Base-by-base conservation (phyloP, 1,140 invertebrate genomes). In the Rhysida immarginata region DNA sequence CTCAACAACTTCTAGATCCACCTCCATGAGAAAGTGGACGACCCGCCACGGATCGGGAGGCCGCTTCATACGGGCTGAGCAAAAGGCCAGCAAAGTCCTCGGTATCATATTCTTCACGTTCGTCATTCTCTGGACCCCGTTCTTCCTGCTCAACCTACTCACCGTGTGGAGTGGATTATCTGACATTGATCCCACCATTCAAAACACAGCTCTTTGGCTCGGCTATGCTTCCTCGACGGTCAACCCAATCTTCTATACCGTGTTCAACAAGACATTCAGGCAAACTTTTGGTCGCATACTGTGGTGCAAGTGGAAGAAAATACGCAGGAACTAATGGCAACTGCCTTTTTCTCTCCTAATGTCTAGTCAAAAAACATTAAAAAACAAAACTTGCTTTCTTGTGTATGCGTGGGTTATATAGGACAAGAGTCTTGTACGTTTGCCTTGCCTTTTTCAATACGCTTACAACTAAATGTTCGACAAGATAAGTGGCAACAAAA, bases 51-150 rank as follows among this genome's bases (percentile, higher is more conserved):
- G 85, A 0, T n/a, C n/a, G n/a, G n/a, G n/a, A n/a, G n/a, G n/a
- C n/a, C 71, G 85, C 23, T 88, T 87, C 56, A 80, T 90, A 46
- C 73, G 83, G 0, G 69, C 88, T 27, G 90, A 95, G 66, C 88
- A 92, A 64, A 94, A 94, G 67, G 90, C 90, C 0, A 93, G 88
- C n/a, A 91, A 93, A 72, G 89, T 93, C 1, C 71, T 94, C 2
- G 89, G 89, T 1, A 84, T 94, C 0, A 87, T 95, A 0, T 95
- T 94, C 71, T 89, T 91, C 66, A 89, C 87, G 0, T 95, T 95
- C 68, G 89, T 94, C 1, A 81, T 93, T 14, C 76, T 93, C 8
- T 95, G 91, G 91, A 83, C 88, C 1, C 90, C 90, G 1, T 95
- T 95, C 72, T 95, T 95, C 71, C 82, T 89, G 0, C 73, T 90